Conservation (phyloP, 1,140 invertebrate genomes). For the Atopsyche davidsoni region DNA sequence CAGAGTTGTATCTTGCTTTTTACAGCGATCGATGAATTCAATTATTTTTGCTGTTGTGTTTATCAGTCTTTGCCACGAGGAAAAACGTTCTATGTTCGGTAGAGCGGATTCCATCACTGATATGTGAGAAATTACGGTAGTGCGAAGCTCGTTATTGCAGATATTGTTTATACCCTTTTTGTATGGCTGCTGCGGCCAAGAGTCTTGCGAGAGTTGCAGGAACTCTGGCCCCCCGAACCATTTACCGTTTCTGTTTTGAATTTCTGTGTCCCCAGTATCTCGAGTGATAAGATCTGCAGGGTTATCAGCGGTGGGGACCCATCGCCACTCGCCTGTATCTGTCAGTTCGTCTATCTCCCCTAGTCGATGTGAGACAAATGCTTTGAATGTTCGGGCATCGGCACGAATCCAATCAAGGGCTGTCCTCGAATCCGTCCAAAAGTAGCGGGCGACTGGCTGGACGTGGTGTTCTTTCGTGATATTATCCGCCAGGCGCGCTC, state of each 20-base stretch:
- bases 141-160: too few species aligned
- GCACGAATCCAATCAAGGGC: conserved; percentile 33
- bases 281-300: conserved; percentile 33
- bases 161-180: too few species aligned
- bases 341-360: conserved; percentile 34
- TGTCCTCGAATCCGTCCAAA: conserved; percentile 33
- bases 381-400: conserved; percentile 29
- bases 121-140: too few species aligned
- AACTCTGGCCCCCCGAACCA: conserved; percentile 13
- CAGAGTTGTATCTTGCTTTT: too few species aligned
- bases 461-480: conserved; percentile 22
- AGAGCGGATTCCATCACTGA: too few species aligned
- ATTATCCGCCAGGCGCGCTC: conserved; percentile 16
- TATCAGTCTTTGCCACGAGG: too few species aligned
- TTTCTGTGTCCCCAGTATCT: neutral
- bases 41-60: too few species aligned
- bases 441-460: conserved; percentile 5
- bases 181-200: too few species aligned
- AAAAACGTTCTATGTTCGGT: too few species aligned
- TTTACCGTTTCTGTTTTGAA: neutral
- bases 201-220: too few species aligned
- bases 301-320: conserved; percentile 32
- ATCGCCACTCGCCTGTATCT: conserved; percentile 29
- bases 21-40: too few species aligned
- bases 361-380: conserved; percentile 31